Percentiles rank a stretch among this genome's conserved stretches.
These are phyloP conservation scores for Tribolium castaneum DNA, from an alignment of 1,140 invertebrate species.

Conservation along the genomic window DNA sequence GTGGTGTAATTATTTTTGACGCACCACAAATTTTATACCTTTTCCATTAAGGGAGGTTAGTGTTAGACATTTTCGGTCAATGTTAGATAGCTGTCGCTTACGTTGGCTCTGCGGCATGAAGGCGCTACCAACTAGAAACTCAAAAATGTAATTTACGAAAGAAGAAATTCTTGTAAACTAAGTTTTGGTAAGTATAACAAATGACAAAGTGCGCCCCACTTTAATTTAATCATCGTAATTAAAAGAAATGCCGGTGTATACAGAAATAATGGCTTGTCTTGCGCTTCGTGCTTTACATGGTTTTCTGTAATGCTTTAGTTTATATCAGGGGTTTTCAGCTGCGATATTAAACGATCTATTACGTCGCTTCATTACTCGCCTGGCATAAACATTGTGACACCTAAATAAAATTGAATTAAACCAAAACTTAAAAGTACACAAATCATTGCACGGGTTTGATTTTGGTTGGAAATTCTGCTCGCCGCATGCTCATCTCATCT, in stretches of 20 bases:
- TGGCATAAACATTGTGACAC: not conserved
- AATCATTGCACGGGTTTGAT: not conserved
- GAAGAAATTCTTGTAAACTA: too few relatives aligned
- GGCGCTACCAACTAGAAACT: slow-evolving; percentile 10
- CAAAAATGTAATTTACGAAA: too few relatives aligned
- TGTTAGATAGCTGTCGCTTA: slow-evolving; percentile 54
- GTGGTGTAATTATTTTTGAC: slow-evolving; percentile 60
- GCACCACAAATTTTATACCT: slow-evolving; percentile 64
- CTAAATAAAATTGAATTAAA: not conserved
- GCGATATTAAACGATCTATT: slow-evolving; percentile 12
- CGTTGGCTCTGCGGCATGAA: slow-evolving; percentile 43
- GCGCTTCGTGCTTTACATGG: slow-evolving; percentile 38
- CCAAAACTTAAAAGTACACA: not conserved
- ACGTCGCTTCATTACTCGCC: slow-evolving; percentile 35
- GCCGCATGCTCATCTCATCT: slow-evolving; percentile 3
- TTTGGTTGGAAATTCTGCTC: not conserved
- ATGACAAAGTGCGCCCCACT: not conserved
- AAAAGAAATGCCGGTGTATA: slow-evolving; percentile 34
- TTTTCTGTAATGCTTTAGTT: slow-evolving; percentile 26
- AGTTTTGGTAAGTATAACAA: slow-evolving; percentile 18
- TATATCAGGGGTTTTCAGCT: slow-evolving; percentile 18
- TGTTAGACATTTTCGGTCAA: slow-evolving; percentile 52
- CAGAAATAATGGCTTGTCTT: slow-evolving; percentile 28
- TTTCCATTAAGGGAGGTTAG: slow-evolving; percentile 62
- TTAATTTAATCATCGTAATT: slow-evolving; percentile 21